Percentiles rank a stretch among this genome's conserved stretches.
Evolutionary conservation across 2,113 vertebrate genomes (phyloP).

Genomic region (Stigmatopora argus): DNA sequence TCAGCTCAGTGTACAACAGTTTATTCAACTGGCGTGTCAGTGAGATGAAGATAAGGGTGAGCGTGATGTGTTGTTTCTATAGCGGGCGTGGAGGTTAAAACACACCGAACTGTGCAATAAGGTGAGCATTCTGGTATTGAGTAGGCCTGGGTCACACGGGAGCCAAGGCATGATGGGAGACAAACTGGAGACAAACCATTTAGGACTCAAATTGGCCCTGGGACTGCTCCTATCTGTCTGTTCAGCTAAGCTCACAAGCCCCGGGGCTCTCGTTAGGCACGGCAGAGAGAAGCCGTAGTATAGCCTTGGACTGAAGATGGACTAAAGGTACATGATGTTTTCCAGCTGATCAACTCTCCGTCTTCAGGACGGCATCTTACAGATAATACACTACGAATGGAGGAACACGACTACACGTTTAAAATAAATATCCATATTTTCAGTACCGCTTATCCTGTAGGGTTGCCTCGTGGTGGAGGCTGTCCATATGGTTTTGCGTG

Average conservation of each 20-base stretch:
- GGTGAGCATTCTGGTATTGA: conserved; percentile 33
- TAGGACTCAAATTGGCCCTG: conserved; percentile 75
- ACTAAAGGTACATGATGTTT: conserved; percentile 66
- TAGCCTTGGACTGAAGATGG: conserved; percentile 41
- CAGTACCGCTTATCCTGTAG: background rate
- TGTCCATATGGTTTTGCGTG: too few species aligned
- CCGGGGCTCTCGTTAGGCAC: conserved; percentile 70
- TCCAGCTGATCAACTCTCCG: conserved; percentile 58
- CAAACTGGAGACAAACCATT: conserved; percentile 76
- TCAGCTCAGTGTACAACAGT: conserved; percentile 16
- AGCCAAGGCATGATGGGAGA: conserved; percentile 60
- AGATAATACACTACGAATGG: conserved; percentile 39
- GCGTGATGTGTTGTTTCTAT: conserved; percentile 9
- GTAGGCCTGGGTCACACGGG: conserved; percentile 58
- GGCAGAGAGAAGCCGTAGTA: conserved; percentile 58
- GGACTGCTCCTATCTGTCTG: conserved; percentile 69
- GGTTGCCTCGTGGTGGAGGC: background rate
- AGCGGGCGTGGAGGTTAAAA: conserved; percentile 44
- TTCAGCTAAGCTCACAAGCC: conserved; percentile 62
- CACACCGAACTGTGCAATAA: conserved; percentile 55
- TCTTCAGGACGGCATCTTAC: conserved; percentile 60
- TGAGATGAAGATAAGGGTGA: conserved; percentile 26
- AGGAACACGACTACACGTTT: conserved; percentile 10
- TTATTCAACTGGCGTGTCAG: conserved; percentile 30
- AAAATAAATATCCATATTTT: conserved; percentile 19